Percentiles rank a stretch among this genome's conserved stretches.
phyloP scores from a whole-genome alignment of 2,113 vertebrate species.

The Dromas ardeola region DNA sequence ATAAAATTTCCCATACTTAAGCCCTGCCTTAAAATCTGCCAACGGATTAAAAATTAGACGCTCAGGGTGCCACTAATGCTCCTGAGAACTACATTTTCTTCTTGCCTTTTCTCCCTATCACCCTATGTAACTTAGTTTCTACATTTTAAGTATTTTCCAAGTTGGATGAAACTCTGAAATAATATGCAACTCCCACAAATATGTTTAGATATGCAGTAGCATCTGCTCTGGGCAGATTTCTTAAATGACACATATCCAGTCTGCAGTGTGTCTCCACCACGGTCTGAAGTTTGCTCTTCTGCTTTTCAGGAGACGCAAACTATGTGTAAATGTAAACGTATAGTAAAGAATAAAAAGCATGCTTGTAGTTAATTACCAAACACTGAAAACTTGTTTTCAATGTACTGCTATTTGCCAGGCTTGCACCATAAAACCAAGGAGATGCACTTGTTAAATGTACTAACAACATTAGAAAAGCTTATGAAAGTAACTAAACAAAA shows the following conservation, averaged over 20 bases:
- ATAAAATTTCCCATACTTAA: neutral
- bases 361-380: neutral
- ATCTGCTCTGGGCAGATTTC: neutral
- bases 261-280: neutral
- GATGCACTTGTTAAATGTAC: neutral
- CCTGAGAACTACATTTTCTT: neutral
- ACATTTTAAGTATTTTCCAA: neutral
- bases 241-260: neutral
- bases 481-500: neutral
- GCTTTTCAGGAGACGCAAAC: neutral
- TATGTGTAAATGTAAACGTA: neutral
- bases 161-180: neutral
- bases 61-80: neutral
- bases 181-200: neutral
- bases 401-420: neutral
- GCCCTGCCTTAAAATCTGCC: neutral
- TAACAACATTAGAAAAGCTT: neutral
- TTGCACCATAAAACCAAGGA: neutral
- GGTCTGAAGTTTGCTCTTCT: neutral
- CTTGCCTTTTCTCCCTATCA: neutral
- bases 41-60: neutral
- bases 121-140: neutral
- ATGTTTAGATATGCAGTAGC: neutral
- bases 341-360: neutral
- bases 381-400: neutral